Evolutionary conservation across 2,888 invertebrate genomes (phyloP).

Genomic region (Coleophora flavipennella): DNA sequence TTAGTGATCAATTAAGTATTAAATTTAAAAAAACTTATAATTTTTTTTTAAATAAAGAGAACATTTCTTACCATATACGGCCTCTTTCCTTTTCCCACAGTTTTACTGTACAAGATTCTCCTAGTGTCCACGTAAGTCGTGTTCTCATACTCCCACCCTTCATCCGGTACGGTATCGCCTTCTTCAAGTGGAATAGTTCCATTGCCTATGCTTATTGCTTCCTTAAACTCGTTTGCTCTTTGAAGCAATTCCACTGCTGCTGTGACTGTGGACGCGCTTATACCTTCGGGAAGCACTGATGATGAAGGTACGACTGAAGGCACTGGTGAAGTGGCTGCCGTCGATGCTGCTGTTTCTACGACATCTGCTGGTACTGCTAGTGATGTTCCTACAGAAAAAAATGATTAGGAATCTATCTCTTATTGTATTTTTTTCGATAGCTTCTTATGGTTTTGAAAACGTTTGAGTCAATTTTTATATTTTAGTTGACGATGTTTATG

Average conservation of each 20-base stretch:
- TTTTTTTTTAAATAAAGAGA: too few species aligned
- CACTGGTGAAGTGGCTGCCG: too few species aligned
- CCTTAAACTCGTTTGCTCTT: too few species aligned
- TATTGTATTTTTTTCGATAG: too few species aligned
- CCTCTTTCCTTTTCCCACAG: constrained; percentile 35
- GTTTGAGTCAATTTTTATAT: too few species aligned
- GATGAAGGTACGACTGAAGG: too few species aligned
- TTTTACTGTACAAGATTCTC: constrained; percentile 52
- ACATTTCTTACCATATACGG: constrained; percentile 51
- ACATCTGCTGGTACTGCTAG: constrained; percentile 17
- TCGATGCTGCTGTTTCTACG: background rate
- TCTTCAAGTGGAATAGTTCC: constrained; percentile 6
- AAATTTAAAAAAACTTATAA: too few species aligned
- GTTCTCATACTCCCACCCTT: constrained; percentile 55
- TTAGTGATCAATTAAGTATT: background rate
- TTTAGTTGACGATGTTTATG: too few species aligned
- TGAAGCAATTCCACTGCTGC: too few species aligned
- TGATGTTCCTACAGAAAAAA: constrained; percentile 15
- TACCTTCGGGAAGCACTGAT: too few species aligned
- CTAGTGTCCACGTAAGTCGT: constrained; percentile 44
- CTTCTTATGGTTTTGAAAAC: too few species aligned
- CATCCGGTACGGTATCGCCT: constrained; percentile 35
- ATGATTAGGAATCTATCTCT: constrained; percentile 1
- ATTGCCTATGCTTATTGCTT: constrained; percentile 11
- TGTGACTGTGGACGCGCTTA: too few species aligned